phyloP scores from a whole-genome alignment of 2,113 vertebrate genomes.

The Vulpes ferrilata region DNA sequence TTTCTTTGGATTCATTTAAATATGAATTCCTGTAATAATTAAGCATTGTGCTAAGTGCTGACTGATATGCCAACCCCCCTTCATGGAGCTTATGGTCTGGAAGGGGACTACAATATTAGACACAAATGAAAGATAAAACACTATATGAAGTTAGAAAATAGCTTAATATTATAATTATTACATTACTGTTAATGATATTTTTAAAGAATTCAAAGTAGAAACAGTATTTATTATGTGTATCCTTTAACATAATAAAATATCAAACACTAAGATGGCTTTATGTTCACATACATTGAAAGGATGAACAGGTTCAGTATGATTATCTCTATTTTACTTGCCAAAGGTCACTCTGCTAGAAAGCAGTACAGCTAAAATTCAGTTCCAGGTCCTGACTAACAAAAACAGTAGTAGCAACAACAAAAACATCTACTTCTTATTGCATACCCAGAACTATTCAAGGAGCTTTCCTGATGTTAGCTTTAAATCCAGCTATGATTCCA shows the following conservation, averaged over 20 bases:
- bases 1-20: conserved; percentile 34
- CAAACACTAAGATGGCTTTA: background rate
- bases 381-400: background rate
- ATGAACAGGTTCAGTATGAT: background rate
- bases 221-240: background rate
- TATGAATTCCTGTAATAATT: background rate
- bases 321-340: background rate
- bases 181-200: background rate
- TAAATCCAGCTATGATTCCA: background rate
- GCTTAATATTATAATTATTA: background rate
- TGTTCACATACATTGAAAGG: background rate
- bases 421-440: background rate
- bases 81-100: background rate
- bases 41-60: background rate
- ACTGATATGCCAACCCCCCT: background rate
- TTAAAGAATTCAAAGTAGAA: background rate
- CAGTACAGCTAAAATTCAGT: background rate
- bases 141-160: background rate
- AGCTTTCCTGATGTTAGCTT: background rate
- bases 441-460: background rate
- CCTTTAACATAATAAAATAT: background rate
- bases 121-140: background rate
- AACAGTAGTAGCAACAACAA: background rate
- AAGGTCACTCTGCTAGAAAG: background rate
- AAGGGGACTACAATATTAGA: background rate